phyloP scores from a whole-genome alignment of 2,797 vertebrate species.

The Labeo calbasu region DNA sequence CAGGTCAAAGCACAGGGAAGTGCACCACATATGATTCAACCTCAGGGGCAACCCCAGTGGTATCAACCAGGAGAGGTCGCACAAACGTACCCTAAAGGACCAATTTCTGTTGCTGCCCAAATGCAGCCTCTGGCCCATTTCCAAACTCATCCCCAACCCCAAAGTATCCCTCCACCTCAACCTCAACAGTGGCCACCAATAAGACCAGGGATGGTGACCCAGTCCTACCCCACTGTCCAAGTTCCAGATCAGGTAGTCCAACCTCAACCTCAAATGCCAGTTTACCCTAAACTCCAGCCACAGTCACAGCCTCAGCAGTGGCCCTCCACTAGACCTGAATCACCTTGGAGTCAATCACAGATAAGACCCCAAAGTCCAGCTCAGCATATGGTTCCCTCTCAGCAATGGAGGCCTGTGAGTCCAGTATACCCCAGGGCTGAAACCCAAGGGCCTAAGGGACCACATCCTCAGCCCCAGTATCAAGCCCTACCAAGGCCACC shows the following conservation, averaged over 20 bases:
- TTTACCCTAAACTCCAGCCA: slow-evolving; percentile 48
- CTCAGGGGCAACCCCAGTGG: slow-evolving; percentile 47
- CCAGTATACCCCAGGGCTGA: slow-evolving; percentile 59
- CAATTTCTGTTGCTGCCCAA: slow-evolving; percentile 33
- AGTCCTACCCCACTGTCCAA: slow-evolving; percentile 52
- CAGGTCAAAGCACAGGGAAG: slow-evolving; percentile 26
- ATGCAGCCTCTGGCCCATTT: slow-evolving; percentile 21
- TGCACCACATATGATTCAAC: slow-evolving; percentile 16
- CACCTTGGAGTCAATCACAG: slow-evolving; percentile 53
- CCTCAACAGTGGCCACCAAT: slow-evolving; percentile 51
- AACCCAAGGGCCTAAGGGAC: slow-evolving; percentile 12
- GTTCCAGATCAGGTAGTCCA: slow-evolving; percentile 51
- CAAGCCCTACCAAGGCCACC: slow-evolving; percentile 24
- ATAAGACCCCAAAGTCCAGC: slow-evolving; percentile 55
- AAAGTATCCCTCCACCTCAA: slow-evolving; percentile 38
- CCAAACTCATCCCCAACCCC: slow-evolving; percentile 46
- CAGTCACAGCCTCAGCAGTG: slow-evolving; percentile 43
- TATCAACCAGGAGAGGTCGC: slow-evolving; percentile 18
- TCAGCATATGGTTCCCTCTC: slow-evolving; percentile 55
- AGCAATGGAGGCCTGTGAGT: slow-evolving; percentile 65
- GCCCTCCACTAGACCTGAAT: slow-evolving; percentile 38
- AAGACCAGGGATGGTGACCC: slow-evolving; percentile 23
- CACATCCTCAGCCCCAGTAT: slow-evolving; percentile 23
- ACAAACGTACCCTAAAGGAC: slow-evolving; percentile 30
- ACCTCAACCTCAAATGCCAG: slow-evolving; percentile 57